These are phyloP conservation scores for Aleiodes sp. DNA, from an alignment of 1,140 invertebrate species.

Conservation along the genomic window DNA sequence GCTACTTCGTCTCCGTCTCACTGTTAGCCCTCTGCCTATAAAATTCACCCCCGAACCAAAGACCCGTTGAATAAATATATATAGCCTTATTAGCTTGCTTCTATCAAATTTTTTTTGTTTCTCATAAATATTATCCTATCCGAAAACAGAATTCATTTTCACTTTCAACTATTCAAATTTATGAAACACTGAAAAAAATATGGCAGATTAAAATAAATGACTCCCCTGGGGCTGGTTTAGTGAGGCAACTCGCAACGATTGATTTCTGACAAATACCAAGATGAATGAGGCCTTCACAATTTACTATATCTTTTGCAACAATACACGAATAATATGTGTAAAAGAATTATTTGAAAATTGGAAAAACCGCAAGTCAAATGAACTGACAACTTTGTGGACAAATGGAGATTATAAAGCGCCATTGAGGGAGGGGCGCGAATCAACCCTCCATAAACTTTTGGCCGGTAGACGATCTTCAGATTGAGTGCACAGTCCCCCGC, in stretches of 20 bases:
- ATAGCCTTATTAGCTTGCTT: slow-evolving; percentile 37
- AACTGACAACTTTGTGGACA: slow-evolving; percentile 61
- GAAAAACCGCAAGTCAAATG: slow-evolving; percentile 52
- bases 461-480: slow-evolving; percentile 57
- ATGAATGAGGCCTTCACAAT: slow-evolving; percentile 63
- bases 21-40: slow-evolving; percentile 37
- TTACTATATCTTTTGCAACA: slow-evolving; percentile 6
- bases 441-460: slow-evolving; percentile 40
- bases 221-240: slow-evolving; percentile 61
- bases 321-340: neutral
- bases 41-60: slow-evolving; percentile 25
- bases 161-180: too few species aligned
- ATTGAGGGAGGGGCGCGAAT: slow-evolving; percentile 33
- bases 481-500: slow-evolving; percentile 51
- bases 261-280: slow-evolving; percentile 64
- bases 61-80: slow-evolving; percentile 39
- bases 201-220: too few species aligned
- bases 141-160: too few species aligned
- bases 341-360: slow-evolving; percentile 15
- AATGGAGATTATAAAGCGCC: slow-evolving; percentile 54
- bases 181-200: too few species aligned
- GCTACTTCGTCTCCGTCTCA: slow-evolving; percentile 39
- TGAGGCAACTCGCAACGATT: slow-evolving; percentile 66
- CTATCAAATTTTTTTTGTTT: neutral
- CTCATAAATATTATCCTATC: too few species aligned